Evolutionary conservation across 2,797 vertebrate genomes (phyloP).

Genomic region (Ptychobarbus kaznakovi): DNA sequence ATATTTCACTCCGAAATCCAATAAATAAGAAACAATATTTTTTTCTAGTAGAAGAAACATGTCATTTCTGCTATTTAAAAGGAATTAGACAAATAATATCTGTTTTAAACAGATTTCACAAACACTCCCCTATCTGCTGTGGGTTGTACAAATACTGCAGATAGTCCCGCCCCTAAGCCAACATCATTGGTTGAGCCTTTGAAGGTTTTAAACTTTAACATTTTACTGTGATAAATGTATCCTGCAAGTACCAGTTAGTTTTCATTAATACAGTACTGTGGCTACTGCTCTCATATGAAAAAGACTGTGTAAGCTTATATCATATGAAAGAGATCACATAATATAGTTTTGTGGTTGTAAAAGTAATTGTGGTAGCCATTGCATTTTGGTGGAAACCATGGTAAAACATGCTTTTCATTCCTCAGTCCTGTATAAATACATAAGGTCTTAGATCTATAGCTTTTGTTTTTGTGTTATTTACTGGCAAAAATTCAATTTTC

Average conservation of each 20-base stretch:
- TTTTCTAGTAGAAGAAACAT: not conserved
- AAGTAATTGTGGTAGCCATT: not conserved
- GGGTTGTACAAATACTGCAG: not conserved
- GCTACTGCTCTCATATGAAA: not conserved
- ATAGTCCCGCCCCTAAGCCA: not conserved
- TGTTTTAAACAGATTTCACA: not conserved
- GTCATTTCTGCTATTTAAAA: not conserved
- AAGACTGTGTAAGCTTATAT: not conserved
- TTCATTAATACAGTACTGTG: not conserved
- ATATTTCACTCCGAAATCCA: not conserved
- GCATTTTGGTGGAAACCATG: not conserved
- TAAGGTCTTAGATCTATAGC: conserved; percentile 49
- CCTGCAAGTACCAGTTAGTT: not conserved
- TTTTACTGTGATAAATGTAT: not conserved
- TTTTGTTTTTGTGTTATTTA: conserved; percentile 58
- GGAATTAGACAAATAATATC: not conserved
- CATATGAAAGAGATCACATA: not conserved
- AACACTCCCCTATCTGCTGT: not conserved
- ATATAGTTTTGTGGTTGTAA: not conserved
- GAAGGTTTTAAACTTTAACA: not conserved
- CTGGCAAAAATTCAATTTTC: conserved; percentile 58
- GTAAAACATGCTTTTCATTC: not conserved
- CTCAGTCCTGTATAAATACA: conserved; percentile 27
- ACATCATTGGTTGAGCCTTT: not conserved
- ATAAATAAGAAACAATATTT: not conserved